Evolutionary conservation across 2,888 invertebrate species (phyloP).

Genomic region (Drosophila imparisetae): DNA sequence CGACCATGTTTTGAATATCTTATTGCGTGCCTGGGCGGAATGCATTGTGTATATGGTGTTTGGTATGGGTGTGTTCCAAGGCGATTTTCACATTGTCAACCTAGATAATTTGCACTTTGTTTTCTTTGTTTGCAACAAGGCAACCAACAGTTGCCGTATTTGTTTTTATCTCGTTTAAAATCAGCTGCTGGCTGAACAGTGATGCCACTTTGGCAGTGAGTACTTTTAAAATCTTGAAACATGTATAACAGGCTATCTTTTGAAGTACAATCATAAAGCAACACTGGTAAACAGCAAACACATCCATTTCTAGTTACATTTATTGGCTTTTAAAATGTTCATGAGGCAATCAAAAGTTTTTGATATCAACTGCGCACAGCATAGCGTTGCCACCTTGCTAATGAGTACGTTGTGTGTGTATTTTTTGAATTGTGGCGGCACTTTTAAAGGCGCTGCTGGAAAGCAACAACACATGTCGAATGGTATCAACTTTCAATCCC

Average conservation of each 20-base stretch:
- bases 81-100: slow-evolving; percentile 44
- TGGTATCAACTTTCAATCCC: slow-evolving; percentile 42
- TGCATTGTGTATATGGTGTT: slow-evolving; percentile 54
- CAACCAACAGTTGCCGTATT: slow-evolving; percentile 31
- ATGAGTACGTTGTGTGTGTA: slow-evolving; percentile 7
- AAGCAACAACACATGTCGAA: slow-evolving; percentile 10
- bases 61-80: slow-evolving; percentile 17
- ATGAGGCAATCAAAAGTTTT: background rate
- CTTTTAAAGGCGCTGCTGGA: slow-evolving; percentile 3
- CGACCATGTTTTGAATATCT: slow-evolving; percentile 82
- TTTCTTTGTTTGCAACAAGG: slow-evolving; percentile 36
- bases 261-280: background rate
- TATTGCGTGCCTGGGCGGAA: slow-evolving; percentile 73
- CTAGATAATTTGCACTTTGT: background rate
- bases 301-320: background rate
- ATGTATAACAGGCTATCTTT: background rate
- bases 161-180: slow-evolving; percentile 17
- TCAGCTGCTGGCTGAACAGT: slow-evolving; percentile 21
- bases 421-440: slow-evolving; percentile 32
- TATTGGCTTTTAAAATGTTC: background rate
- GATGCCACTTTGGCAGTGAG: slow-evolving; percentile 33
- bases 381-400: slow-evolving; percentile 23
- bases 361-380: background rate
- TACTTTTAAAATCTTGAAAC: slow-evolving; percentile 19
- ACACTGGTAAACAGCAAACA: background rate